Conservation (phyloP, 2,797 vertebrate species). For the Antennarius maculatus region DNA sequence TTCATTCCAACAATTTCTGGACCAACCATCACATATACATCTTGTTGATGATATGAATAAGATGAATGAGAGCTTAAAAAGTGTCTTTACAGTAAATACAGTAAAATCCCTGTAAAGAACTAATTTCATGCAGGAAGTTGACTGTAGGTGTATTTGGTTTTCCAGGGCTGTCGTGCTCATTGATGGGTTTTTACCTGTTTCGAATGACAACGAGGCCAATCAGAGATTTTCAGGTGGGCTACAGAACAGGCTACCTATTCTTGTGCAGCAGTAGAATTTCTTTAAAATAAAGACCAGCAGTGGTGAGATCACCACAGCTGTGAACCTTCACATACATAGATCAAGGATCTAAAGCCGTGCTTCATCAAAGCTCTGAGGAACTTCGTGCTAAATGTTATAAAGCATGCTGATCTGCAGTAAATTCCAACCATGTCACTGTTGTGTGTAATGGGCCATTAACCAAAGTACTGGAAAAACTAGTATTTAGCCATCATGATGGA, state of each 20-base stretch:
- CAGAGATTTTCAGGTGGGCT: background rate
- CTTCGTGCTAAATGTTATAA: background rate
- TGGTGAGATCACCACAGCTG: background rate
- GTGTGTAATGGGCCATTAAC: background rate
- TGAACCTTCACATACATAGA: background rate
- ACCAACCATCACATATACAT: background rate
- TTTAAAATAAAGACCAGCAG: background rate
- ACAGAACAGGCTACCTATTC: background rate
- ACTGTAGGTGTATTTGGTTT: background rate
- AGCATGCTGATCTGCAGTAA: background rate
- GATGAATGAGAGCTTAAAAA: background rate
- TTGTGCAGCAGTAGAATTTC: background rate
- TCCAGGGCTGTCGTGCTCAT: no score
- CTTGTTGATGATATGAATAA: background rate
- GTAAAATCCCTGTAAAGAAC: background rate
- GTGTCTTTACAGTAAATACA: background rate
- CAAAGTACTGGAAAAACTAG: background rate
- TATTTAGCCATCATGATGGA: background rate
- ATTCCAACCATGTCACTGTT: no score
- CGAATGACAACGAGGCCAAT: background rate
- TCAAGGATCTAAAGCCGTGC: no score
- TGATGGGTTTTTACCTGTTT: background rate
- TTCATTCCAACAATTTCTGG: background rate
- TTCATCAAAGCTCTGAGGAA: background rate
- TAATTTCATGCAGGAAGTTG: background rate